Conservation (phyloP, 2,113 vertebrate species). For the Stomatorhinus ivindoensis region DNA sequence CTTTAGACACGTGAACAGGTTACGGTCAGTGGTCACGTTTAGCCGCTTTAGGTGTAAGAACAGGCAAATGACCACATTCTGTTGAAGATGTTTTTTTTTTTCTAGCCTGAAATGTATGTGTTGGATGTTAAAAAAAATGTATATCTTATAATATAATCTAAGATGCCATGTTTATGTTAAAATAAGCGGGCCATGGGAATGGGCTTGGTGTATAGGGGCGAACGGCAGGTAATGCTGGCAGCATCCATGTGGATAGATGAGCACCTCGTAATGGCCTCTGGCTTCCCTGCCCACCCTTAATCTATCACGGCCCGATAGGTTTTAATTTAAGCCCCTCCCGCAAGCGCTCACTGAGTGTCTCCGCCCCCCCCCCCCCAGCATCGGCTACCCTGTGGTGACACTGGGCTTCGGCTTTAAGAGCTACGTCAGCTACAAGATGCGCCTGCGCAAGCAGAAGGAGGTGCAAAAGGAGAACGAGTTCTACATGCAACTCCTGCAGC, state of each 20-base stretch:
- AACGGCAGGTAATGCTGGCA: not conserved
- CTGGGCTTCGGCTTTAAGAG: slow-evolving; percentile 98
- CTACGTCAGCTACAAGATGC: slow-evolving; percentile 98
- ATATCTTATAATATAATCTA: too few species aligned
- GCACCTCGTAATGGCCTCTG: not conserved
- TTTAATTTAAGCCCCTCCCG: not conserved
- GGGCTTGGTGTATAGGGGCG: not conserved
- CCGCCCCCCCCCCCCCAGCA: slow-evolving; percentile 52
- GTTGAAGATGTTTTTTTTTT: not conserved
- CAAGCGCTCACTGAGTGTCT: not conserved
- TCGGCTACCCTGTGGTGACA: slow-evolving; percentile 96
- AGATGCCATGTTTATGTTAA: not conserved
- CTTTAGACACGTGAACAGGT: not conserved
- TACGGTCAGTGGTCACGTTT: not conserved
- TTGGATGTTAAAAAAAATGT: not conserved
- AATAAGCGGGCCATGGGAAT: not conserved
- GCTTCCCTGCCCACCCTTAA: not conserved
- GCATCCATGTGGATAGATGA: not conserved
- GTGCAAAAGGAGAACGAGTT: slow-evolving; percentile 98
- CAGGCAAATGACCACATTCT: not conserved
- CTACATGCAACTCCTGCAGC: slow-evolving; percentile 97
- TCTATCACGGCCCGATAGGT: not conserved
- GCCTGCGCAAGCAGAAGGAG: slow-evolving; percentile 91
- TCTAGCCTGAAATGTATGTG: not conserved
- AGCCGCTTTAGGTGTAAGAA: not conserved